These are phyloP conservation scores for Meda fulgida DNA, from an alignment of 2,797 vertebrate species.

Conservation along the genomic window DNA sequence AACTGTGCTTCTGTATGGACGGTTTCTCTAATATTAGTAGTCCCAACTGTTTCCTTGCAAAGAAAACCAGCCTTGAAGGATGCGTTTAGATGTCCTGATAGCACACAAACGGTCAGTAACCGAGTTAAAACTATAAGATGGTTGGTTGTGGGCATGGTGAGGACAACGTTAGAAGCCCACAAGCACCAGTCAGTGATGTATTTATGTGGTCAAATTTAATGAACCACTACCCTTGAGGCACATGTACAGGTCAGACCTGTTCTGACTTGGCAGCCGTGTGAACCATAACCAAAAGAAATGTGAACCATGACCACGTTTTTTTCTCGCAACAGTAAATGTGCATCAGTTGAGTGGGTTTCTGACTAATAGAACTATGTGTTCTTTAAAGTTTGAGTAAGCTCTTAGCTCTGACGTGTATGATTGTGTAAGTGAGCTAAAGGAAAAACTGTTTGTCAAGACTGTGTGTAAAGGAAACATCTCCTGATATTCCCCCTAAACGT, in stretches of 20 bases:
- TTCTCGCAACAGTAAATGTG: not conserved
- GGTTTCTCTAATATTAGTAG: conserved; percentile 2
- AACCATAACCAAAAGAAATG: not conserved
- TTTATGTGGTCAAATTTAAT: not conserved
- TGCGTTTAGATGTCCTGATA: conserved; percentile 15
- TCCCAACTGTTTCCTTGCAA: not conserved
- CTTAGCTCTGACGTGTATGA: conserved; percentile 17
- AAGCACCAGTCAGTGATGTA: not conserved
- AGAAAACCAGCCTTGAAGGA: not conserved
- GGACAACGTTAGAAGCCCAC: not conserved
- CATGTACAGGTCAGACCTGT: not conserved
- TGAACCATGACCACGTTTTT: no score
- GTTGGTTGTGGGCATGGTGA: not conserved
- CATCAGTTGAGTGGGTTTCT: not conserved
- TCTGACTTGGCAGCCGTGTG: not conserved
- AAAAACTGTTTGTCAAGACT: conserved; percentile 28
- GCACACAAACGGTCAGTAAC: not conserved
- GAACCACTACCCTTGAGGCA: not conserved
- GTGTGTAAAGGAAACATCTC: conserved; percentile 6
- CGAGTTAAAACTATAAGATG: not conserved
- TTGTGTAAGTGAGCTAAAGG: conserved; percentile 36
- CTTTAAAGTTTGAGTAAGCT: not conserved
- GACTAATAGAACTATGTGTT: conserved; percentile 5
- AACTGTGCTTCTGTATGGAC: not conserved
- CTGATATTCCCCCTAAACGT: conserved; percentile 24